phyloP scores from a whole-genome alignment of 1,140 invertebrate genomes.

The Aethina tumida region DNA sequence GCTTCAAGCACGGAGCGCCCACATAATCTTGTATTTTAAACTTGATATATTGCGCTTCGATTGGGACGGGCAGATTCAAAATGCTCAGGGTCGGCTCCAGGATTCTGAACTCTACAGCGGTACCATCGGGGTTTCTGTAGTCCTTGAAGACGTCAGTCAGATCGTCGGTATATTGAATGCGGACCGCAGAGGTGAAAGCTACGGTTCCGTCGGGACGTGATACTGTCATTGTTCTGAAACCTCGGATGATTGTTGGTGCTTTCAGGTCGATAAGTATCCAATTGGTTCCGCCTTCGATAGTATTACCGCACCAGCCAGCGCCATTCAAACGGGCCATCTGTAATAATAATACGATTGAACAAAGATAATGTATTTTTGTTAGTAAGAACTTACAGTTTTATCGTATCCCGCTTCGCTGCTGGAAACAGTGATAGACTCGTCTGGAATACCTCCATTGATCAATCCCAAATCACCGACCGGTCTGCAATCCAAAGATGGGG shows the following conservation, averaged over 20 bases:
- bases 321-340: constrained; percentile 70
- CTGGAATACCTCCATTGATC: constrained; percentile 80
- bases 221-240: constrained; percentile 83
- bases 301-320: constrained; percentile 83
- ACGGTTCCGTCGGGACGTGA: constrained; percentile 63
- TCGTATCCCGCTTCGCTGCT: constrained; percentile 69
- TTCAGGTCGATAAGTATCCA: constrained; percentile 82
- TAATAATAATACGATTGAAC: constrained; percentile 20
- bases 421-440: constrained; percentile 80
- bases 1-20: constrained; percentile 76
- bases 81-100: constrained; percentile 79
- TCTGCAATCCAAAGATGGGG: constrained; percentile 79
- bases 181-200: constrained; percentile 79
- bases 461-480: constrained; percentile 81
- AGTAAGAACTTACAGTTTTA: constrained; percentile 59
- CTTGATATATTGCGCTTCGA: constrained; percentile 82
- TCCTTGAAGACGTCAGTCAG: constrained; percentile 82
- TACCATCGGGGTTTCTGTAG: constrained; percentile 83
- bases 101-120: constrained; percentile 85
- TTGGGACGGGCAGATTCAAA: constrained; percentile 79
- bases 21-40: constrained; percentile 86
- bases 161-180: constrained; percentile 79
- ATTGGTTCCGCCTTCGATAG: constrained; percentile 71
- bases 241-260: constrained; percentile 81
- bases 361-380: neutral